phyloP scores from a whole-genome alignment of 2,797 vertebrate genomes.

The Silurus aristotelis region DNA sequence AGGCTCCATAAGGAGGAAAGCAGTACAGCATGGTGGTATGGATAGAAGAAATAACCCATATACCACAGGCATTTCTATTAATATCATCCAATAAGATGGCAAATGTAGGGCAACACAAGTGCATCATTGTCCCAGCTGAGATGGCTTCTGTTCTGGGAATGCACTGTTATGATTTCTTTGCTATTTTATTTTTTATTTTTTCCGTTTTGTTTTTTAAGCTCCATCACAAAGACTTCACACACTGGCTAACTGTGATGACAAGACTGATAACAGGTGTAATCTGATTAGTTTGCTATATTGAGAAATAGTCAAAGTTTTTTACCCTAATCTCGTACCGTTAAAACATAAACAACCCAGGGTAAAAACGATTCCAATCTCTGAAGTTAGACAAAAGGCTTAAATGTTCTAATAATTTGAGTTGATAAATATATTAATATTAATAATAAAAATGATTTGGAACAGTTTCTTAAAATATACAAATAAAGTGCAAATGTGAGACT shows the following conservation, averaged over 20 bases:
- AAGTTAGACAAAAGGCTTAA: too few species aligned
- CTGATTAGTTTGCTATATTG: not conserved
- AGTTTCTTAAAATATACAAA: not conserved
- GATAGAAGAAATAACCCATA: slow-evolving; percentile 67
- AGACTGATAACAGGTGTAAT: slow-evolving; percentile 16
- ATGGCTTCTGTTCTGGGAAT: slow-evolving; percentile 63
- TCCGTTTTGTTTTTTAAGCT: slow-evolving; percentile 29
- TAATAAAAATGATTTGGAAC: not conserved
- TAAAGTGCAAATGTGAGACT: not conserved
- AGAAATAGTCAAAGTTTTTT: not conserved
- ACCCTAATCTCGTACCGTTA: not conserved
- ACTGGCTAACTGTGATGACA: slow-evolving; percentile 10
- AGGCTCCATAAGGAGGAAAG: slow-evolving; percentile 55
- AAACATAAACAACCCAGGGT: not conserved
- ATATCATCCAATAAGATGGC: slow-evolving; percentile 65
- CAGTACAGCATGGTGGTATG: slow-evolving; percentile 59
- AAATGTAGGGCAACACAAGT: slow-evolving; percentile 64
- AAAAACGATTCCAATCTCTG: not conserved
- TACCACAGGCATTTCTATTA: slow-evolving; percentile 77
- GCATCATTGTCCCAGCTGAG: slow-evolving; percentile 68
- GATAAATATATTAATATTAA: not conserved
- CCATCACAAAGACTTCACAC: slow-evolving; percentile 6
- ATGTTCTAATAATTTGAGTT: not conserved
- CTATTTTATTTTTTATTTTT: not conserved
- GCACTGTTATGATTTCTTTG: slow-evolving; percentile 53